A percentile compares a stretch with the other conserved stretches of the same genome.
These are phyloP conservation scores for Chroicocephalus ridibundus DNA, from an alignment of 2,113 vertebrate species.

Conservation along the genomic window DNA sequence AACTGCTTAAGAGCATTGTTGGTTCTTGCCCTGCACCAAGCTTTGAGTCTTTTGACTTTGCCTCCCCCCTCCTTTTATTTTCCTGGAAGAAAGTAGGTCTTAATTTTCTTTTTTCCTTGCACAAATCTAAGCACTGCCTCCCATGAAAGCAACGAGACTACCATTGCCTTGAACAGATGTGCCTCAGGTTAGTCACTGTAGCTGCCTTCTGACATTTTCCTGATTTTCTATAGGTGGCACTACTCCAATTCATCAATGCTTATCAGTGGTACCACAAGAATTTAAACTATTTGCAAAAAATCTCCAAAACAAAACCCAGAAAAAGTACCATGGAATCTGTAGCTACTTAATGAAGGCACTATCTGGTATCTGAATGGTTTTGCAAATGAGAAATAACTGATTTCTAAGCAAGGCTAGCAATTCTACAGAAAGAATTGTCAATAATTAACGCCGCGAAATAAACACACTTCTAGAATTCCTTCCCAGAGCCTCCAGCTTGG, in stretches of 20 bases:
- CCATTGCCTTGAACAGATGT: neutral
- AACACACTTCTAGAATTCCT: neutral
- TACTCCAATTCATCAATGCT: neutral
- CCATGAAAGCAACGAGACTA: neutral
- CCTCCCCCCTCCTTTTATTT: rapidly evolving
- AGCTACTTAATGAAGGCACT: neutral
- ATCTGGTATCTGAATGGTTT: neutral
- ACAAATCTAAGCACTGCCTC: neutral
- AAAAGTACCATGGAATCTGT: neutral
- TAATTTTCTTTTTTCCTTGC: neutral
- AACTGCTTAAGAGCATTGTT: neutral
- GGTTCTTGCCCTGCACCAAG: neutral
- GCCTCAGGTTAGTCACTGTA: neutral
- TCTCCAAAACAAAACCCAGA: neutral
- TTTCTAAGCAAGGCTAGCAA: neutral
- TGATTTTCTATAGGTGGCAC: neutral
- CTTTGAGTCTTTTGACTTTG: neutral
- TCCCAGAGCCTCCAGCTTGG: neutral
- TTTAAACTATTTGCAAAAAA: neutral
- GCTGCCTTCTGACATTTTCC: neutral
- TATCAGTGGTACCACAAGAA: neutral
- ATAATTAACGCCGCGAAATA: neutral
- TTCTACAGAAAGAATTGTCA: neutral
- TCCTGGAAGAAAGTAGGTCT: neutral
- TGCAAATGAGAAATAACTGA: neutral